Conservation (phyloP, 1,140 invertebrate species). For the Orchestia grillus region DNA sequence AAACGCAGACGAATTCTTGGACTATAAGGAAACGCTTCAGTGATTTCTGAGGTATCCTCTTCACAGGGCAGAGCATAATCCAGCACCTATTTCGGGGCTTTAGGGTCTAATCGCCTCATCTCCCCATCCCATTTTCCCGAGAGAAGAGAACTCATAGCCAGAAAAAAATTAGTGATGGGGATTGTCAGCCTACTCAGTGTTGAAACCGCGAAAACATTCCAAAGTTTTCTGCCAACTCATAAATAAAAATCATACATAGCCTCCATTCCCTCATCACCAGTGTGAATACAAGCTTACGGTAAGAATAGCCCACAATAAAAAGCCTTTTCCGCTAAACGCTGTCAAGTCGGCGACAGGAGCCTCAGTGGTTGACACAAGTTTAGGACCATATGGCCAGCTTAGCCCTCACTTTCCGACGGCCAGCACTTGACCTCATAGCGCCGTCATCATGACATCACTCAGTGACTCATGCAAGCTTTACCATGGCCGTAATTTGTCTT, state of each 20-base stretch:
- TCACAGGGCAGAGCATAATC: background rate
- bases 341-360: background rate
- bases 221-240: background rate
- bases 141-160: background rate
- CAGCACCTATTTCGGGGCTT: background rate
- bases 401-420: background rate
- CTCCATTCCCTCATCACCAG: background rate
- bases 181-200: background rate
- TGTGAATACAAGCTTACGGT: background rate
- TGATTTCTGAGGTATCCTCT: background rate
- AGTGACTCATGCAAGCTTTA: background rate
- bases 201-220: background rate
- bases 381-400: background rate
- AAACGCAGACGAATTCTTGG: background rate
- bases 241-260: background rate
- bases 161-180: background rate
- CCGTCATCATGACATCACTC: background rate
- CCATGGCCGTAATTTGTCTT: background rate
- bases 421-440: background rate
- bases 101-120: background rate
- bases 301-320: background rate
- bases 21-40: background rate
- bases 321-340: no score
- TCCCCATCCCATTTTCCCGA: background rate
- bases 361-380: background rate